These are phyloP conservation scores for Gyps fulvus DNA, from an alignment of 2,113 vertebrate genomes.

Conservation along the genomic window DNA sequence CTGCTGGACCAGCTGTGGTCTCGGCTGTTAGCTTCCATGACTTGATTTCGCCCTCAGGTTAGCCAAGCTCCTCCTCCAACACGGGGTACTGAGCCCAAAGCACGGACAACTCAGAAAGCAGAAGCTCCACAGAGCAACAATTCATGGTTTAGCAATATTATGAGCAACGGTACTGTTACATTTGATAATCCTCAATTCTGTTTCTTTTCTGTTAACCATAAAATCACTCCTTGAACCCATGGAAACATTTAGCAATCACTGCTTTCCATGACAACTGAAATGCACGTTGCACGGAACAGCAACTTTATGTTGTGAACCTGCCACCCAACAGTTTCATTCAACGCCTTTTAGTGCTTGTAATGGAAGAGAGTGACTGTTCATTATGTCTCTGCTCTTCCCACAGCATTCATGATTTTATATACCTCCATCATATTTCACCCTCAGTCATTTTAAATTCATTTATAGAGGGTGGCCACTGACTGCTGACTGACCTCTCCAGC, in stretches of 20 bases:
- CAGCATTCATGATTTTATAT: not conserved
- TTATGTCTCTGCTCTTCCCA: not conserved
- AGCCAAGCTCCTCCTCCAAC: not conserved
- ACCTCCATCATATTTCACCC: not conserved
- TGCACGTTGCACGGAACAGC: fast-evolving
- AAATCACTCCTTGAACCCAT: not conserved
- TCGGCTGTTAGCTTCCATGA: not conserved
- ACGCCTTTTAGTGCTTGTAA: not conserved
- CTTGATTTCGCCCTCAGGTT: fast-evolving
- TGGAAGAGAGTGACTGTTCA: not conserved
- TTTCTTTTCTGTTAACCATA: not conserved
- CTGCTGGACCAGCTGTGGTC: not conserved
- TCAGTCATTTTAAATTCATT: not conserved
- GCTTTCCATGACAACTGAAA: not conserved
- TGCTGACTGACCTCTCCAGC: not conserved
- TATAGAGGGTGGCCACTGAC: not conserved
- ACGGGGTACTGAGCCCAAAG: fast-evolving
- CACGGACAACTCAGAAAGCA: not conserved
- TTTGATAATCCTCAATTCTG: not conserved
- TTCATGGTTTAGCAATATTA: not conserved
- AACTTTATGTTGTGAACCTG: not conserved
- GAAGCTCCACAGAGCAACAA: not conserved
- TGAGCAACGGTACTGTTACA: not conserved
- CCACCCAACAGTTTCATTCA: not conserved
- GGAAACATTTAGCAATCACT: not conserved